A percentile compares a stretch with the other conserved stretches of the same genome.
Evolutionary conservation across 2,888 invertebrate species (phyloP).

Genomic region (Zhengitettix transpicula): DNA sequence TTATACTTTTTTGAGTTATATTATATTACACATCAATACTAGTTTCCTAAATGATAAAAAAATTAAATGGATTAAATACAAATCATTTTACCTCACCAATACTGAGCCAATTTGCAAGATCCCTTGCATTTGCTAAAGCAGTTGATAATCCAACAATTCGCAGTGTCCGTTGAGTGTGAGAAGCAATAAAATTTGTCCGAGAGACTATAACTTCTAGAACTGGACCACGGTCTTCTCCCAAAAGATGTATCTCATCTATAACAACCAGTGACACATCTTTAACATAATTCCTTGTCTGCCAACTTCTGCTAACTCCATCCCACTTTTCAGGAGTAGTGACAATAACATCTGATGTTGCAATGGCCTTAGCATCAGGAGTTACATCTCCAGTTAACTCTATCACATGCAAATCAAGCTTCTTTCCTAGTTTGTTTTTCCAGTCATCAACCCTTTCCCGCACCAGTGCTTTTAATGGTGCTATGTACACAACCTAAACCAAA

Average conservation of each 20-base stretch:
- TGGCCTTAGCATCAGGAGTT: constrained; percentile 69
- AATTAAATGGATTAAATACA: too few relatives aligned
- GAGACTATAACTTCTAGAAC: constrained; percentile 96
- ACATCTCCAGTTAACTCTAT: constrained; percentile 80
- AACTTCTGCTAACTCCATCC: constrained; percentile 97
- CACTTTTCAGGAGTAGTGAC: constrained; percentile 99
- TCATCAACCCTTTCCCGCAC: constrained; percentile 92
- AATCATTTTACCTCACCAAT: constrained; percentile 36
- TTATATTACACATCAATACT: too few relatives aligned
- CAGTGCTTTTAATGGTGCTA: constrained; percentile 93
- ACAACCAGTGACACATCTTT: constrained; percentile 78
- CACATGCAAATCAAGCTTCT: constrained; percentile 58
- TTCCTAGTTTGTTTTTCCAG: constrained; percentile 71
- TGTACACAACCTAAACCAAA: constrained; percentile 65
- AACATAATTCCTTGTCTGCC: constrained; percentile 94
- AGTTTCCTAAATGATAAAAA: too few relatives aligned
- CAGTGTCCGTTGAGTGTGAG: constrained; percentile 65
- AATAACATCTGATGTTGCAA: constrained; percentile 75
- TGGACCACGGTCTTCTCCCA: constrained; percentile 80
- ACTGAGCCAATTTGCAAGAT: constrained; percentile 91
- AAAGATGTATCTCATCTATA: constrained; percentile 95
- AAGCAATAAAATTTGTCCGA: constrained; percentile 88
- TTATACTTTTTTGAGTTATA: too few relatives aligned
- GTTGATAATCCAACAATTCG: constrained; percentile 92
- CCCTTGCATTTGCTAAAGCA: constrained; percentile 91